Conservation (phyloP, 2,113 vertebrate genomes). For the Condylura cristata region DNA sequence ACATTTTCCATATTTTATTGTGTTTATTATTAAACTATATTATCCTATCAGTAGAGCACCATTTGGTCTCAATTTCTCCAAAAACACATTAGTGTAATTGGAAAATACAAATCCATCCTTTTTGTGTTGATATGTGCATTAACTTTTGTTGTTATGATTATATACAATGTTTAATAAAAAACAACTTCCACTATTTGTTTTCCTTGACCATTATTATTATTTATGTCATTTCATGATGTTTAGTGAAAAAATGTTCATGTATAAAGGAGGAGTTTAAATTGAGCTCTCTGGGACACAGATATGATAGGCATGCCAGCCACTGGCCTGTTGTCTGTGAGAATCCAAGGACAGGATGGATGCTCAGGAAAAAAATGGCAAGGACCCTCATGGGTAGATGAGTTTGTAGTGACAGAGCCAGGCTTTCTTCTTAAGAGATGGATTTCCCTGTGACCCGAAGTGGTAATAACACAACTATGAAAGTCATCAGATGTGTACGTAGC, state of each 20-base stretch:
- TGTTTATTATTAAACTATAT: slow-evolving; percentile 16
- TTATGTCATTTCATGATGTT: not conserved
- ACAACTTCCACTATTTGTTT: not conserved
- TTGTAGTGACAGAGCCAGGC: not conserved
- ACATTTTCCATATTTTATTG: not conserved
- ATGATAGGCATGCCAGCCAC: not conserved
- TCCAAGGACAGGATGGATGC: not conserved
- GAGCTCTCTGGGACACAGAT: not conserved
- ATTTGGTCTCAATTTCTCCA: not conserved
- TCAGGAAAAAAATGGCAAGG: not conserved
- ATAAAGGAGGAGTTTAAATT: not conserved
- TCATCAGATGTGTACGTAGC: not conserved
- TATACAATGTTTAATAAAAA: not conserved
- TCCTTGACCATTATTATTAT: not conserved
- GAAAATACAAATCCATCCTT: not conserved
- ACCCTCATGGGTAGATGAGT: not conserved
- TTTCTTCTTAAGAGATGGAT: not conserved
- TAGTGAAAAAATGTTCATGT: not conserved
- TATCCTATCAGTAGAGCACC: not conserved
- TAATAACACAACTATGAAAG: not conserved
- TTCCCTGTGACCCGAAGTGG: not conserved
- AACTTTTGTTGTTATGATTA: not conserved
- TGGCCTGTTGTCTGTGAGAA: not conserved
- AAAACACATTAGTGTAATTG: not conserved
- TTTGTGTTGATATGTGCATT: not conserved